Base-by-base conservation (phyloP, 2,888 invertebrate species). In the Poecilus cupreus region DNA sequence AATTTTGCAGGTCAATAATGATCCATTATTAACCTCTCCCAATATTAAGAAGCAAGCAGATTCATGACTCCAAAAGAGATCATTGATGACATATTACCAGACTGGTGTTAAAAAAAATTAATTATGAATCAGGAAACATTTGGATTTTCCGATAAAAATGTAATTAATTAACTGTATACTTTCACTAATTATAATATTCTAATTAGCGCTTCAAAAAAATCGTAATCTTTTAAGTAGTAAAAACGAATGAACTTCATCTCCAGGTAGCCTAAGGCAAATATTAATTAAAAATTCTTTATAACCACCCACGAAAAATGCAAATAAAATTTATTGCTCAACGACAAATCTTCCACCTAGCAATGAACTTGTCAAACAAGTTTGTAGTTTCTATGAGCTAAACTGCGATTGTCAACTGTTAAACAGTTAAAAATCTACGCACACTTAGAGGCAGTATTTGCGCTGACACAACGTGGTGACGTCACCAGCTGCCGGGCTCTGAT, bases 391-490 rank as follows among this genome's bases (percentile, higher is more conserved):
- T 26, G 60, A 54, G 22, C 24, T 11, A 8, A 24, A 24, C 60
- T 26, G 26, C 60, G 60, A 60, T 60, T 60, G 60, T 60, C 60
- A 60, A 60, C 22, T 60, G 60, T 60, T 54, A 57, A 26, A 57
- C 57, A 24, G 57, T 57, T 60, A 60, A 60, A 18, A 60, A 60
- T 57, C 57, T 60, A 60, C 60, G 60, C 60, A 60, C n/a, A 60
- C 60, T n/a, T n/a, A 11, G 60, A 60, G 24, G 22, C 60, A 60
- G 13, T 60, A 26, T 60, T 60, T 60, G 60, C 60, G 13, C 13
- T 60, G 10, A 60, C 13, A 5, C 16, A 51, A 60, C 26, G 6
- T 10, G 4, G 37, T 68, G 64, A 68, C 64, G 64, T 68, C 64
- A 68, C 11, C 2, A 32, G 3, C 2, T 1, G 18, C 18, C 2